Conservation (phyloP, 2,113 vertebrate species). For the Gavialis gangeticus region DNA sequence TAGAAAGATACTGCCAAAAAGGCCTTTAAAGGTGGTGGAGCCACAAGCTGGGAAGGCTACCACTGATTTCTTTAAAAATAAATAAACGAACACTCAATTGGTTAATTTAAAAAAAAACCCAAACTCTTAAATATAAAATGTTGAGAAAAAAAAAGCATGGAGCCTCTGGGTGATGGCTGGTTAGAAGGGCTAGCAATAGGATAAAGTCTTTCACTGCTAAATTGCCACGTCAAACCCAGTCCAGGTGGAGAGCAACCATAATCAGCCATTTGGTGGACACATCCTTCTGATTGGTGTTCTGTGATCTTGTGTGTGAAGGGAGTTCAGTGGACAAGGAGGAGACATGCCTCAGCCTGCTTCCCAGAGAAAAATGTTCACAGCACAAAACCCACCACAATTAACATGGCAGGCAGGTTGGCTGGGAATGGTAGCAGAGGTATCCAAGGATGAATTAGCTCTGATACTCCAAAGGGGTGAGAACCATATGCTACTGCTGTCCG, state of each 20-base stretch:
- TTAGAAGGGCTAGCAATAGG: neutral
- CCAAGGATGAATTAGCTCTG: neutral
- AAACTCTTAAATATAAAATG: neutral
- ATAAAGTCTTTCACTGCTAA: neutral
- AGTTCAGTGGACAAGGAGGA: neutral
- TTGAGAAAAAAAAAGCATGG: neutral
- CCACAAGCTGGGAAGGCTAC: neutral
- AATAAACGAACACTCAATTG: neutral
- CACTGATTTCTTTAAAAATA: neutral
- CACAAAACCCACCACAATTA: neutral
- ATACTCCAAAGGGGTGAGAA: neutral
- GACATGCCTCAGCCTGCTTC: neutral
- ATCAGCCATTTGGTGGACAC: neutral
- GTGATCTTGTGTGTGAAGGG: no score
- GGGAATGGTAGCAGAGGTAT: neutral
- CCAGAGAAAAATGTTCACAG: neutral
- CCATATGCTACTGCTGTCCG: neutral
- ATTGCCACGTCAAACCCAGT: neutral
- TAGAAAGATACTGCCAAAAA: no score
- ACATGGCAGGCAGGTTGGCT: rapidly evolving
- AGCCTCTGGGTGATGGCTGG: neutral
- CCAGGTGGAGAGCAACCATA: neutral
- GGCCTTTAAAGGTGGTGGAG: no score
- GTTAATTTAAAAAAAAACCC: neutral
- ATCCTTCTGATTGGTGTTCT: rapidly evolving